Percentiles rank a stretch among this genome's conserved stretches.
Conservation (phyloP, 2,888 invertebrate species). For the Drosophila affinis region DNA sequence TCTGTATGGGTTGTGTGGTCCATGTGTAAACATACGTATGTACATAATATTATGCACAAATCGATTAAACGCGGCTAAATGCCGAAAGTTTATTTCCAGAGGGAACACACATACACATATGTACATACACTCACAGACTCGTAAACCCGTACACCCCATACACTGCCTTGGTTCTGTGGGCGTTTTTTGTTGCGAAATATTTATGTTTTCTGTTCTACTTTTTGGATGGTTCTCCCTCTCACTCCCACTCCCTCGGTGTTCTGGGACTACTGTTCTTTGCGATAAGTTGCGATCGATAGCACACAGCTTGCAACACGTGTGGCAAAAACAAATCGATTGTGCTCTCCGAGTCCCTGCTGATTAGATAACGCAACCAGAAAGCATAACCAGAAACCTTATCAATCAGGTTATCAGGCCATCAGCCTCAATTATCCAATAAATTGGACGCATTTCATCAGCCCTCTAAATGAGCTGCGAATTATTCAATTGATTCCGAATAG, state of each 20-base stretch:
- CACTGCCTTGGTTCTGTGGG: slow-evolving; percentile 32
- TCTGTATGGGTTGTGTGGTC: background rate
- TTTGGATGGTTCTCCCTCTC: slow-evolving; percentile 6
- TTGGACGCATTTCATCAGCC: slow-evolving; percentile 28
- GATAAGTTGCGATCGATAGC: slow-evolving; percentile 60
- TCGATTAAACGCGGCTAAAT: slow-evolving; percentile 66
- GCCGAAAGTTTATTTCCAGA: slow-evolving; percentile 73
- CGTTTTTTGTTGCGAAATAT: slow-evolving; percentile 64
- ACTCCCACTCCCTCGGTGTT: background rate
- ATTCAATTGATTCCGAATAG: slow-evolving; percentile 25
- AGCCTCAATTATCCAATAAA: slow-evolving; percentile 22
- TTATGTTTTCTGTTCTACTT: slow-evolving; percentile 50
- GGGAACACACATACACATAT: slow-evolving; percentile 21
- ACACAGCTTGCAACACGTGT: slow-evolving; percentile 36
- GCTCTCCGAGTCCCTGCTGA: slow-evolving; percentile 17
- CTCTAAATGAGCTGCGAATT: slow-evolving; percentile 17
- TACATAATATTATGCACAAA: slow-evolving; percentile 65
- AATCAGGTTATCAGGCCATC: slow-evolving; percentile 21
- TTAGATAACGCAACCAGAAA: slow-evolving; percentile 36
- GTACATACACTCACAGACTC: slow-evolving; percentile 13
- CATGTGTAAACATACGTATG: slow-evolving; percentile 41
- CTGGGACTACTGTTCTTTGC: slow-evolving; percentile 6
- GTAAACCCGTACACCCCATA: background rate
- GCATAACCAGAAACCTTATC: slow-evolving; percentile 15
- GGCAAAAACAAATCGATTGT: slow-evolving; percentile 17